Base-by-base conservation (phyloP, 1,140 invertebrate genomes). In the Coenobita brevimanus region DNA sequence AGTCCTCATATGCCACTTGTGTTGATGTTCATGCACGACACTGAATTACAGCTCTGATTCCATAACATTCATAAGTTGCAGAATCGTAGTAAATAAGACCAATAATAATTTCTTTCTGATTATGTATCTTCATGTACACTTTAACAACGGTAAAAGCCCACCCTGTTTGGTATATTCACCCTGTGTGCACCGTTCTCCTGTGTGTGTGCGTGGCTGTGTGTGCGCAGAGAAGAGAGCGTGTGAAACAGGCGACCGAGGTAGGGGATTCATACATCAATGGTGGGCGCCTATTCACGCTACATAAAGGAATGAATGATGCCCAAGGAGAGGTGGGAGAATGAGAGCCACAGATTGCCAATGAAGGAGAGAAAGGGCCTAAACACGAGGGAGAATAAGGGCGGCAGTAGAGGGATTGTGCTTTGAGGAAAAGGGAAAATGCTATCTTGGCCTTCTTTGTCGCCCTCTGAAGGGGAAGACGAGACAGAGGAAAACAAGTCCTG, bases 261-360 rank as follows among this genome's bases (percentile, higher is more conserved):
- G 80, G 62, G 82, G 82, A 57, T 60, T 84, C 75, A 79, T 78
- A 79, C 84, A 79, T 86, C 84, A 80, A 67, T 79, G 75, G 75
- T 67, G 75, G 75, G 73, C 73, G 84, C 27, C 84, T 50, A 60
- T 86, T 86, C 73, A 86, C 60, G 84, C 75, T 69, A 79, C 84
- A 86, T 86, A 86, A 86, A 86, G 84, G 84, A 41, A 78, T 86
- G 84, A 86, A 86, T 80, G 84, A 86, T 86, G 84, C 38, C 84
- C 73, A 79, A 79, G 84, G 82, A 84, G 82, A 24, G 71, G 82
- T 38, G 67, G 82, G 67, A 84, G 82, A 84, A 84, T 60, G 71
- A 84, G 71, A 73, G 21, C 71, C 82, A 60, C 46, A 84, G 82
- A 84, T 84, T 84, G 82, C 82, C 82, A 84, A 84, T 84, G 82